phyloP scores from a whole-genome alignment of 2,888 invertebrate species.

The Nebria salina region DNA sequence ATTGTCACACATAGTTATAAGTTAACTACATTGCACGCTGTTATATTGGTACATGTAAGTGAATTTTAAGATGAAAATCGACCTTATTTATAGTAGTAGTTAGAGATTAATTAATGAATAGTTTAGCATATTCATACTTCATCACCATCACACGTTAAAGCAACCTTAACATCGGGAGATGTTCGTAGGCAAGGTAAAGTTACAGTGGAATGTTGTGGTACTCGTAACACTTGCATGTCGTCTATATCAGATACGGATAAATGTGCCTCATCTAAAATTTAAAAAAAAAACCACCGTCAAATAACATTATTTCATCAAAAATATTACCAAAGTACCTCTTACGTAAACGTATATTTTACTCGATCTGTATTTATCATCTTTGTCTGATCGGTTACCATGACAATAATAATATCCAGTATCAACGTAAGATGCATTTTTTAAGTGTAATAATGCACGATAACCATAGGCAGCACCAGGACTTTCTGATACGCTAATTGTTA shows the following conservation, averaged over 20 bases:
- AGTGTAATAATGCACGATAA: slow-evolving; percentile 61
- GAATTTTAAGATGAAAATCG: no score
- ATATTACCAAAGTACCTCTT: slow-evolving; percentile 60
- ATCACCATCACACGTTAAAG: slow-evolving; percentile 58
- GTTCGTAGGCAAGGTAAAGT: slow-evolving; percentile 73
- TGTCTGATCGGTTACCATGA: slow-evolving; percentile 57
- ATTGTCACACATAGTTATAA: neutral
- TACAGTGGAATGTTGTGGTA: slow-evolving; percentile 60
- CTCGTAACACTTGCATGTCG: slow-evolving; percentile 50
- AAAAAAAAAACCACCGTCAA: slow-evolving; percentile 15
- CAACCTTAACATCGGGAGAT: slow-evolving; percentile 67
- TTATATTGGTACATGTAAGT: neutral
- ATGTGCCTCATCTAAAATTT: slow-evolving; percentile 61
- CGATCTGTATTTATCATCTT: slow-evolving; percentile 57
- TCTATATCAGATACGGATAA: slow-evolving; percentile 56
- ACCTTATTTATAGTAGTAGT: no score
- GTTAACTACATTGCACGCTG: neutral
- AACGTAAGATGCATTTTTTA: slow-evolving; percentile 55
- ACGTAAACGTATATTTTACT: slow-evolving; percentile 68
- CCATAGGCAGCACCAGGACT: slow-evolving; percentile 55
- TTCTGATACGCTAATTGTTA: slow-evolving; percentile 46
- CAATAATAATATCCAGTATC: slow-evolving; percentile 62
- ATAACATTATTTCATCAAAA: slow-evolving; percentile 9
- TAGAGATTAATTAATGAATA: no score
- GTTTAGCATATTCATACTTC: slow-evolving; percentile 56